Conservation (phyloP, 92 coral and sea anemone species). For the Bergia puertoricense region DNA sequence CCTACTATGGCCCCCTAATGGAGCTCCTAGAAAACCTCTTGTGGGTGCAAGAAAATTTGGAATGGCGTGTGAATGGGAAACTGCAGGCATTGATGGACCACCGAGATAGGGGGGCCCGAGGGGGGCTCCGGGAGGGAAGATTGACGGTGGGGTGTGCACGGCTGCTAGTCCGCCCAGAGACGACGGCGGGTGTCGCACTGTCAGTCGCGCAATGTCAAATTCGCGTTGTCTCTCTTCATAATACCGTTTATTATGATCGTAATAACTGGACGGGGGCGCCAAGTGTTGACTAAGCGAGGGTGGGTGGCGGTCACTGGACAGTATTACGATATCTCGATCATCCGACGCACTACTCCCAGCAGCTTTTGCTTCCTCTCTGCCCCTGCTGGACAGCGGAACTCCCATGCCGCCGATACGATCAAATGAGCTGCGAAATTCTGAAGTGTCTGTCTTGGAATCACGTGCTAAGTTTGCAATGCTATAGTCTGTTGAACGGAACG, state of each 20-base stretch:
- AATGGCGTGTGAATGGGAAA: conserved; percentile 74
- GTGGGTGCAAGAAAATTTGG: conserved; percentile 65
- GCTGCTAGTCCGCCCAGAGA: conserved; percentile 40
- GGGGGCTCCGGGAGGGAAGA: conserved; percentile 72
- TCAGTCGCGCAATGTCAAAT: conserved; percentile 70
- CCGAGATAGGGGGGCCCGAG: conserved; percentile 59
- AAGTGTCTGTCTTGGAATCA: conserved; percentile 70
- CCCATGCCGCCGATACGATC: conserved; percentile 53
- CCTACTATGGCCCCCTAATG: conserved; percentile 68
- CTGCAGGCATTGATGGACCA: conserved; percentile 86
- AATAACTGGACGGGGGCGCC: conserved; percentile 51
- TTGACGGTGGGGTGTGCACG: conserved; percentile 56
- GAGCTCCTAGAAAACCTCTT: conserved; percentile 75
- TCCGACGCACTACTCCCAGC: conserved; percentile 58
- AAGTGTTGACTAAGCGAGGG: conserved; percentile 52
- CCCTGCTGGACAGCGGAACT: conserved; percentile 43
- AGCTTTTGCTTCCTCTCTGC: conserved; percentile 60
- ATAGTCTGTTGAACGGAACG: conserved; percentile 66
- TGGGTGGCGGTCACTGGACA: conserved; percentile 71
- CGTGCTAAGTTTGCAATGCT: conserved; percentile 81
- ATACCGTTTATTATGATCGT: conserved; percentile 70
- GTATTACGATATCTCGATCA: conserved; percentile 67
- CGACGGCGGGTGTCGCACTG: conserved; percentile 70
- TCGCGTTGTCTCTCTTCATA: conserved; percentile 75
- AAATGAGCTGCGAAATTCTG: conserved; percentile 61